Evolutionary conservation across 2,113 vertebrate genomes (phyloP).

Genomic region (Dryoscopus gambensis): DNA sequence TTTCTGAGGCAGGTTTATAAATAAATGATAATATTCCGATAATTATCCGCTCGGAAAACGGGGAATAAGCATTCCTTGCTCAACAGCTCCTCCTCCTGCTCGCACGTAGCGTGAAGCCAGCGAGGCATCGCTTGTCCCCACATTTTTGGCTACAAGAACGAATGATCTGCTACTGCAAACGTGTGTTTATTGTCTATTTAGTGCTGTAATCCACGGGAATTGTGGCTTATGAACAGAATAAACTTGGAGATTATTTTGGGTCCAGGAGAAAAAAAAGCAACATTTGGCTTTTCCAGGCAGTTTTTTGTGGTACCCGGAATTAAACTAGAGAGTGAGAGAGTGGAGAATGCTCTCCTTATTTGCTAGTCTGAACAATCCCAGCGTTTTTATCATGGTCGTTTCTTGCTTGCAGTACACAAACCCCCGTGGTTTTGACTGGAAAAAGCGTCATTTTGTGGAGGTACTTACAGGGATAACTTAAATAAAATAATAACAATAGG

Average conservation of each 20-base stretch:
- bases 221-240: background rate
- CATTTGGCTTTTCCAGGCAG: background rate
- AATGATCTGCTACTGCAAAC: background rate
- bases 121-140: rapidly evolving
- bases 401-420: background rate
- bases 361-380: background rate
- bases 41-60: rapidly evolving
- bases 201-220: rapidly evolving
- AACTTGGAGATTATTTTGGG: background rate
- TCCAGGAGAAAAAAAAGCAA: background rate
- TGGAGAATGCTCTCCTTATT: background rate
- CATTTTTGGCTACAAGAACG: background rate
- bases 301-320: background rate
- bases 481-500: background rate
- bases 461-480: background rate
- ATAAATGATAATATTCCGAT: too few relatives aligned
- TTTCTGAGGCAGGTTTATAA: background rate
- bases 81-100: constrained; percentile 52
- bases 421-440: background rate
- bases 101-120: rapidly evolving
- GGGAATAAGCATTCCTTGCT: constrained; percentile 10
- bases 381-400: background rate
- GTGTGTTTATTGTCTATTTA: rapidly evolving
- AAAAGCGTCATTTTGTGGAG: background rate
- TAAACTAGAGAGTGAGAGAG: background rate